Conservation (phyloP, 2,797 vertebrate genomes). For the Brachyalestes nurse region DNA sequence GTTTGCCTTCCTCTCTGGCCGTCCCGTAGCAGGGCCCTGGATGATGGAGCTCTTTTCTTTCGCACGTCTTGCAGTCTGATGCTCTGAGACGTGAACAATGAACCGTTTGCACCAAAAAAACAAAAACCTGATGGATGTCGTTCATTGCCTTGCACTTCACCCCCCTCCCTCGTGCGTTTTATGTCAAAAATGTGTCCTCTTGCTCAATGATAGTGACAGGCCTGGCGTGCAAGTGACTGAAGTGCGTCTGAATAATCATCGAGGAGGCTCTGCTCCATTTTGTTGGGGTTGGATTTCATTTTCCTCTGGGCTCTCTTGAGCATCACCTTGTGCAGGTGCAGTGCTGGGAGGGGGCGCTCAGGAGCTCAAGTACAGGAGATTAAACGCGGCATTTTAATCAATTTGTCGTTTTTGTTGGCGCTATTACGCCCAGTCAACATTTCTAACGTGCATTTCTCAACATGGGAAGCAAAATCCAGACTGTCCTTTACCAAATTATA, state of each 20-base stretch:
- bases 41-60: conserved; percentile 53
- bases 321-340: conserved; percentile 37
- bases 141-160: neutral
- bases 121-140: too few relatives aligned
- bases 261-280: neutral
- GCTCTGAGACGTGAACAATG: conserved; percentile 13
- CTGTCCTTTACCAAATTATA: neutral
- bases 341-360: neutral
- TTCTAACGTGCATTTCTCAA: neutral
- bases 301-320: neutral
- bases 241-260: too few relatives aligned
- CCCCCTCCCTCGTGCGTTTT: too few relatives aligned
- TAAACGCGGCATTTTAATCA: conserved; percentile 15
- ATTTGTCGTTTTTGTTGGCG: neutral
- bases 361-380: neutral
- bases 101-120: neutral
- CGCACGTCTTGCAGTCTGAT: conserved; percentile 47
- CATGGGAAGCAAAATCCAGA: neutral
- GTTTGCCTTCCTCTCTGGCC: conserved; percentile 20
- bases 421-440: neutral
- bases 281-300: neutral
- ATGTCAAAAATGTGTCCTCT: too few relatives aligned
- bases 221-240: too few relatives aligned
- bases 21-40: conserved; percentile 42
- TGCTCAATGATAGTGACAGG: too few relatives aligned